Base-by-base conservation (phyloP, 1,140 invertebrate genomes). In the Platorchestia sp. region DNA sequence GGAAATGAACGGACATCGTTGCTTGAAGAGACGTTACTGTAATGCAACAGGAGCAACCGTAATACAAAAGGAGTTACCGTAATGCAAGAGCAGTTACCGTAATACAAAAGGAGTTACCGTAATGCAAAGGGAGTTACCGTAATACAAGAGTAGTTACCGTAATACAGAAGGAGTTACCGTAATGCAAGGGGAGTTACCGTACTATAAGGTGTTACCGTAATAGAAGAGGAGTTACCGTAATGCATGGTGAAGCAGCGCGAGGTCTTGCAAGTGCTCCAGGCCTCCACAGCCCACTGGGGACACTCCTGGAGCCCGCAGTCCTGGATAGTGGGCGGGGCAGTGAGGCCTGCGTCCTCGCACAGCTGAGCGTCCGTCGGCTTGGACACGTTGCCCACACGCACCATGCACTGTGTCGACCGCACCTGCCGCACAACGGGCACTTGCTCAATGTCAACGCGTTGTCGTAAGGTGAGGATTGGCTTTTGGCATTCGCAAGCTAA, bases 221-320 rank as follows among this genome's bases (percentile, higher is more conserved):
- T 89, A n/a, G 10, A 89, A 41, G 6, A 44, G 41, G 53, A 95
- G 95, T 96, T 97, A 98, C 98, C 98, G 97, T 98, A 98, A 97
- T 98, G 98, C 97, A 98, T 98, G 45, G 98, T 98, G 96, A 98
- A 98, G 97, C 98, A 99, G 93, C 98, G 97, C 22, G 98, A 98
- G 51, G 97, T 97, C 96, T 98, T 97, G 96, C 98, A 98, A 0
- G 97, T 97, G 0, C 98, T 98, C 98, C 98, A 99, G n/a, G 98
- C 97, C 44, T 97, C 97, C 6, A 97, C 97, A 91, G 97, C 97
- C 98, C 98, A 99, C 95, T 98, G 97, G 1, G 98, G 98, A 97
- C 98, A 98, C 95, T 97, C 97, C 91, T 98, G 97, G 7, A 97
- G 97, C 59, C 98, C 98, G 97, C 98, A 99, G 95, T 98, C 97